Conservation (phyloP, 1,140 invertebrate genomes). For the Brachionus rubens region DNA sequence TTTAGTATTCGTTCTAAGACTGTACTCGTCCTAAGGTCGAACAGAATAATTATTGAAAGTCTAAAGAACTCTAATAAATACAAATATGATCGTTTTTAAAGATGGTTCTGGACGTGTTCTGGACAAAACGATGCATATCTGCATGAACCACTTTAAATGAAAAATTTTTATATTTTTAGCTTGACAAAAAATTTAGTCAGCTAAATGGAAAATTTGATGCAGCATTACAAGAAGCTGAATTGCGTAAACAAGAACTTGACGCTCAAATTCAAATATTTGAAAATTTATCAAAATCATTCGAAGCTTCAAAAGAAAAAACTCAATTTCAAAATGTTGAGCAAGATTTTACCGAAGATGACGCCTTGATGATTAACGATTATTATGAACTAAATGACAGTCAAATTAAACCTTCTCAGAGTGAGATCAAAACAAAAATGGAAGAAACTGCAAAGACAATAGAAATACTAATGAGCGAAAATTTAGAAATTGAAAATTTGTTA, state of each 20-base stretch:
- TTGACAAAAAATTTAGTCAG: background rate
- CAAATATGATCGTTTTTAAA: no score
- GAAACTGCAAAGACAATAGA: background rate
- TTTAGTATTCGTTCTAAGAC: no score
- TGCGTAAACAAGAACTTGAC: background rate
- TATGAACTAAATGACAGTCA: background rate
- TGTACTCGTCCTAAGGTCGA: no score
- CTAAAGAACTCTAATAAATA: no score
- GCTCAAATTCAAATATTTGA: constrained; percentile 15
- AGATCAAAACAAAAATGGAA: background rate
- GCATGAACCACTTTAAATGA: no score
- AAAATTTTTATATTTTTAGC: background rate
- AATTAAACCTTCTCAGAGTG: background rate
- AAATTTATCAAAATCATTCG: background rate
- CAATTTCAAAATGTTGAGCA: background rate
- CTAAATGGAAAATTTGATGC: background rate
- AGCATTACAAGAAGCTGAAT: background rate
- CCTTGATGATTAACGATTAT: constrained; percentile 23
- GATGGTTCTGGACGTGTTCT: no score
- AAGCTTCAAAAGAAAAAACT: background rate
- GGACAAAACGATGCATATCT: no score
- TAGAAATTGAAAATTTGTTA: background rate
- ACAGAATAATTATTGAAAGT: no score
- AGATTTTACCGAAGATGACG: constrained; percentile 20
- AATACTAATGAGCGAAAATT: background rate